These are phyloP conservation scores for Muscicapa adusta DNA, from an alignment of 2,113 vertebrate species.

Conservation along the genomic window DNA sequence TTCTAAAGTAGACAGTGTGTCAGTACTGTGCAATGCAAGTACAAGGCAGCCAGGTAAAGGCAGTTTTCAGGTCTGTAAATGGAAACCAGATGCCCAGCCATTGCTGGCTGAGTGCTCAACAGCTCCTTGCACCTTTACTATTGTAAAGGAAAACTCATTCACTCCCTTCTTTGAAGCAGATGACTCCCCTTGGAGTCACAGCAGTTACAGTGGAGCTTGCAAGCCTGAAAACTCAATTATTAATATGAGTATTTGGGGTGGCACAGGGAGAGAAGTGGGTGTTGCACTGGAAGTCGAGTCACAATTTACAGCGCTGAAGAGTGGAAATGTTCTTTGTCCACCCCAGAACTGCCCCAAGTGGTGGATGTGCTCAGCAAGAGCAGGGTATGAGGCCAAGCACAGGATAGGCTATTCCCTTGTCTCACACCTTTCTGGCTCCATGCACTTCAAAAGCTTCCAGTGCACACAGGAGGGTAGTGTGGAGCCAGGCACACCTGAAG, in stretches of 20 bases:
- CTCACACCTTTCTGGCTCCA: neutral
- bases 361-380: neutral
- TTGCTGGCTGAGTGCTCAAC: neutral
- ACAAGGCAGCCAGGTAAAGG: neutral
- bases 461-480: rapidly evolving
- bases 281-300: rapidly evolving
- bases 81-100: neutral
- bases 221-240: neutral
- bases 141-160: neutral
- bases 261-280: neutral
- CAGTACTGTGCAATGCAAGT: neutral
- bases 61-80: neutral
- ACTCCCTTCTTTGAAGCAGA: neutral
- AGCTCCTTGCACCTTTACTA: neutral
- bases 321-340: neutral
- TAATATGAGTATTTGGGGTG: neutral
- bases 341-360: too few relatives aligned
- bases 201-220: neutral
- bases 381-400: neutral
- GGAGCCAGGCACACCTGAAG: neutral
- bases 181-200: neutral
- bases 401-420: neutral
- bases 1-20: neutral
- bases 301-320: neutral
- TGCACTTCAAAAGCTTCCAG: neutral